phyloP scores from a whole-genome alignment of 2,888 invertebrate species.

The Agriopis marginaria region DNA sequence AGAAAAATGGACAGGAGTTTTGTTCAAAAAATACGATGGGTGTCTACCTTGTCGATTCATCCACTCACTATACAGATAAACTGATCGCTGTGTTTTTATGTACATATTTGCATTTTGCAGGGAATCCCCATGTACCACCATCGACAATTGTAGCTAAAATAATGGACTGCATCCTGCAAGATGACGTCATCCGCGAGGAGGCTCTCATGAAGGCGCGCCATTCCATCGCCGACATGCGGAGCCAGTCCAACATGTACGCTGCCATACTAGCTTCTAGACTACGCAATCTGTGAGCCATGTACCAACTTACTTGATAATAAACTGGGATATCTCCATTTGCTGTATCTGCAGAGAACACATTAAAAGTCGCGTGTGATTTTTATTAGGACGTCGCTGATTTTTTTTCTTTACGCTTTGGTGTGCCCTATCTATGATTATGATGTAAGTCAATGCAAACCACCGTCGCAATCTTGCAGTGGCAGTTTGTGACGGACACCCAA shows the following conservation, averaged over 20 bases:
- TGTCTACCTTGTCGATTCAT: too few species aligned
- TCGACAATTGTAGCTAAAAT: slow-evolving; percentile 94
- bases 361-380: not conserved
- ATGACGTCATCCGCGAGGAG: slow-evolving; percentile 84
- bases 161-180: slow-evolving; percentile 89
- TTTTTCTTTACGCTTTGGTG: too few species aligned
- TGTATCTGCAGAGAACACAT: not conserved
- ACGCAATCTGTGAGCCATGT: slow-evolving; percentile 50
- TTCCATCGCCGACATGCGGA: slow-evolving; percentile 79
- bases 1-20: too few species aligned
- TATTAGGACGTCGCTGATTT: too few species aligned
- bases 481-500: too few species aligned
- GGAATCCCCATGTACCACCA: slow-evolving; percentile 92
- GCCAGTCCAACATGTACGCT: slow-evolving; percentile 64
- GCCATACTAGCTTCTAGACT: slow-evolving; percentile 64
- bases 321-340: slow-evolving; percentile 11
- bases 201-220: slow-evolving; percentile 74
- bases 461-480: too few species aligned
- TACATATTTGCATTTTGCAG: slow-evolving; percentile 69
- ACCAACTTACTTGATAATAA: not conserved
- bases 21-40: too few species aligned
- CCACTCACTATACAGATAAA: too few species aligned
- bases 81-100: too few species aligned
- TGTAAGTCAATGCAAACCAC: too few species aligned
- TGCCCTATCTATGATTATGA: too few species aligned